phyloP scores from a whole-genome alignment of 2,113 vertebrate genomes.

The Sphyrna mokarran region DNA sequence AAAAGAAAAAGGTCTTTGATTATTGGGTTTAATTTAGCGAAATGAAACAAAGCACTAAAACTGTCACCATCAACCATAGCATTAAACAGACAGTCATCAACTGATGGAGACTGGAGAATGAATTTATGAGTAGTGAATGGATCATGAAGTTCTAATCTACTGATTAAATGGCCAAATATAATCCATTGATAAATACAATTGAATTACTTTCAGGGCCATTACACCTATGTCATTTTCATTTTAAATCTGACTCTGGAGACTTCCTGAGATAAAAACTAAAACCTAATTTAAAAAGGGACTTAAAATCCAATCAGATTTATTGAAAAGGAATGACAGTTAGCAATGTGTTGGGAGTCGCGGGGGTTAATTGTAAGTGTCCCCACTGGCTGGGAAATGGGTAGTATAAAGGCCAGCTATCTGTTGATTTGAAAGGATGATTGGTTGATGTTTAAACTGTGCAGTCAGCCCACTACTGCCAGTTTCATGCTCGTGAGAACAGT shows the following conservation, averaged over 20 bases:
- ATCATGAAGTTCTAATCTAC: background rate
- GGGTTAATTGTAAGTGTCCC: background rate
- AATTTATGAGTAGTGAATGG: background rate
- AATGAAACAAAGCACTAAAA: background rate
- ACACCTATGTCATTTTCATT: background rate
- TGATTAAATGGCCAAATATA: conserved; percentile 13
- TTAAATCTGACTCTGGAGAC: background rate
- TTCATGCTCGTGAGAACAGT: background rate
- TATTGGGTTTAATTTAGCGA: background rate
- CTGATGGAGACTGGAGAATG: background rate
- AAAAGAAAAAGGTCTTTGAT: background rate
- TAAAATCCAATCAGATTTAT: background rate
- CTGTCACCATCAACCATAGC: background rate
- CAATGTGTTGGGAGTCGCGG: background rate
- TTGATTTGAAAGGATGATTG: background rate
- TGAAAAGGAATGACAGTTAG: background rate
- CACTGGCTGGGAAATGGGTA: background rate
- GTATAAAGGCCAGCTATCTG: background rate
- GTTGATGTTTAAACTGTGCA: background rate
- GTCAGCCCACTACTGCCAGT: background rate
- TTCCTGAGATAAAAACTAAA: background rate
- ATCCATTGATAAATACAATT: background rate
- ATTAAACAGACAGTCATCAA: background rate
- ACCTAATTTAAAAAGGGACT: background rate
- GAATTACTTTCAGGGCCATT: background rate